Evolutionary conservation across 2,113 vertebrate species (phyloP).

Genomic region (Albula glossodonta): DNA sequence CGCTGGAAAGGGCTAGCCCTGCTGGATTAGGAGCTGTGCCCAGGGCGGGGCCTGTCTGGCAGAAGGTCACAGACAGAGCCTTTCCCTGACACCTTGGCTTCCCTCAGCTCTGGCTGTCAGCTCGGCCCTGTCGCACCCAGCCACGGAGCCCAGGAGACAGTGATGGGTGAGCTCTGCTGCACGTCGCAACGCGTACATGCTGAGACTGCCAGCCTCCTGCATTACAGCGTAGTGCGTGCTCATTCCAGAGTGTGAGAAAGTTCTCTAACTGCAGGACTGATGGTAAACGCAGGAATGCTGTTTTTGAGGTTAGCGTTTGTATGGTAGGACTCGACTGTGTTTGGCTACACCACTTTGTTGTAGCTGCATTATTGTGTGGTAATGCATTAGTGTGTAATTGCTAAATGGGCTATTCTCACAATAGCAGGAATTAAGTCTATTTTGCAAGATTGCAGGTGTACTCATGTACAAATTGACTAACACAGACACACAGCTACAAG

Average conservation of each 20-base stretch:
- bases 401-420: neutral
- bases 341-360: neutral
- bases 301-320: neutral
- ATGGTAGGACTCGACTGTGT: neutral
- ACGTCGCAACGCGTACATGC: neutral
- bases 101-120: neutral
- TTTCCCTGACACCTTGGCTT: neutral
- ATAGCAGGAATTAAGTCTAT: neutral
- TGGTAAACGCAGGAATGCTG: too few relatives aligned
- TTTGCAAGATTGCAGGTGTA: neutral
- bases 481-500: neutral
- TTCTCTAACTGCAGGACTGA: neutral
- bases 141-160: neutral
- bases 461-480: neutral
- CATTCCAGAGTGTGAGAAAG: neutral
- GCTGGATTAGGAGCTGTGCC: neutral
- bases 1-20: neutral
- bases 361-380: neutral
- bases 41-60: neutral
- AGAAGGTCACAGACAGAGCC: neutral
- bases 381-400: neutral
- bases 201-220: neutral
- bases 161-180: neutral
- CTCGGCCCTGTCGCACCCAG: neutral
- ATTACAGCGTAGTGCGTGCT: neutral